Conservation (phyloP, 2,888 invertebrate species). For the Drosophila barbarae region DNA sequence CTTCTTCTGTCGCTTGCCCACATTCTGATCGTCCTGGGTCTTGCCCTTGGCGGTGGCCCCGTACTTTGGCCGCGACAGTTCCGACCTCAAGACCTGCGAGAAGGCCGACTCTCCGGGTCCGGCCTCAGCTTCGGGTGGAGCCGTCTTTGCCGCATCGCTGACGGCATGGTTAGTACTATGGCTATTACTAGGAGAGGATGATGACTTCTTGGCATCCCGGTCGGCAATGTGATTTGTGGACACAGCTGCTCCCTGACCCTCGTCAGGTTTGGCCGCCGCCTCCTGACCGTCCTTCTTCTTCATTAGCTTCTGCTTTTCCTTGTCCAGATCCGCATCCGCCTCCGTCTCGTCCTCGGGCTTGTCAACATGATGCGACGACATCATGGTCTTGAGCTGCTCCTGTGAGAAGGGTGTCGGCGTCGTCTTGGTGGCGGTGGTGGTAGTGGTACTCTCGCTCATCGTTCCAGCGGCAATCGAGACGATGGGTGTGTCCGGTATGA, state of each 20-base stretch:
- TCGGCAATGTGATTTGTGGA: conserved; percentile 15
- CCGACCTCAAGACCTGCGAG: conserved; percentile 29
- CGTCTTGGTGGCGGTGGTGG: conserved; percentile 76
- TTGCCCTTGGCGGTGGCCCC: conserved; percentile 66
- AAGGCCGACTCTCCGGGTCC: conserved; percentile 17
- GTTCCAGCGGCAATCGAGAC: conserved; percentile 76
- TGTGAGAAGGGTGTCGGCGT: conserved; percentile 71
- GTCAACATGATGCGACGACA: conserved; percentile 56
- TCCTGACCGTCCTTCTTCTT: conserved; percentile 2
- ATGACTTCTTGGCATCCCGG: conserved; percentile 15
- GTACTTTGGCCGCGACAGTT: conserved; percentile 40
- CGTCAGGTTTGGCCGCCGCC: background rate
- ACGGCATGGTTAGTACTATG: conserved; percentile 14
- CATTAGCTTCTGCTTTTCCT: background rate
- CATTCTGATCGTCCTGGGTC: conserved; percentile 67
- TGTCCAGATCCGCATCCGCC: conserved; percentile 8
- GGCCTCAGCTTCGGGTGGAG: background rate
- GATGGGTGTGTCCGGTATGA: conserved; percentile 75
- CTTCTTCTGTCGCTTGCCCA: conserved; percentile 68
- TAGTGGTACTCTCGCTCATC: conserved; percentile 75
- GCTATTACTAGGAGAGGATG: conserved; percentile 23
- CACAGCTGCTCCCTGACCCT: background rate
- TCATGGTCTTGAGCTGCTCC: conserved; percentile 58
- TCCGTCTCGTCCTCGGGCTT: conserved; percentile 9
- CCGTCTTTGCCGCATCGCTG: background rate